These are phyloP conservation scores for Centruroides sculpturatus DNA, from an alignment of 1,140 invertebrate genomes.

Conservation along the genomic window DNA sequence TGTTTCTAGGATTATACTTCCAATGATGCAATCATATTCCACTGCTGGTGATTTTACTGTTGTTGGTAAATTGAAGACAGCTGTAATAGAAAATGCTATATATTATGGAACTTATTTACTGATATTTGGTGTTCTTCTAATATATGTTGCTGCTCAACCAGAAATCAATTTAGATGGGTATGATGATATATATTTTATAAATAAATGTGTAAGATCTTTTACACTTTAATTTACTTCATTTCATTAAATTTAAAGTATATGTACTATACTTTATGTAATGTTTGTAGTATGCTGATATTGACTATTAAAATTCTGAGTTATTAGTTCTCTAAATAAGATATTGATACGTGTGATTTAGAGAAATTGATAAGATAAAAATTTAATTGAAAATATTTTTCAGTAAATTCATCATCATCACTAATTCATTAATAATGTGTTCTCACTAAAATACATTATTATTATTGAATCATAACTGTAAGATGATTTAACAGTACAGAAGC, in stretches of 20 bases:
- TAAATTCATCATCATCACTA: too few relatives aligned
- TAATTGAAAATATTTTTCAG: too few relatives aligned
- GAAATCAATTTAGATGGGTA: conserved; percentile 77
- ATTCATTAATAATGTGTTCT: too few relatives aligned
- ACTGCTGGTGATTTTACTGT: conserved; percentile 96
- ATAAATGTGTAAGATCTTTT: not conserved
- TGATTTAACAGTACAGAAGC: too few relatives aligned
- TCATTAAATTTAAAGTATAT: not conserved
- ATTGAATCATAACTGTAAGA: too few relatives aligned
- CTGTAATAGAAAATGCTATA: conserved; percentile 90
- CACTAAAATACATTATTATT: too few relatives aligned
- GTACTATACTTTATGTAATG: not conserved
- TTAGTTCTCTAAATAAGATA: too few relatives aligned
- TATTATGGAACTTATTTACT: conserved; percentile 96
- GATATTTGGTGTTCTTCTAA: conserved; percentile 84
- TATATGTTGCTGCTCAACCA: conserved; percentile 85
- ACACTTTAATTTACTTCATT: not conserved
- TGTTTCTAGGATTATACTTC: conserved; percentile 67
- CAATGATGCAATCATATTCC: conserved; percentile 97
- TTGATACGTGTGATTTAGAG: too few relatives aligned
- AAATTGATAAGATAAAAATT: too few relatives aligned
- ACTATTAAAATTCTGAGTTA: too few relatives aligned
- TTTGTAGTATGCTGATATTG: too few relatives aligned
- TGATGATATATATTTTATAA: conserved; percentile 21
- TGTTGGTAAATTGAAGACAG: conserved; percentile 85